Evolutionary conservation across 2,888 invertebrate species (phyloP), one percentile per base, ranked within the genome.

Genomic region (Ethmia dodecea): DNA sequence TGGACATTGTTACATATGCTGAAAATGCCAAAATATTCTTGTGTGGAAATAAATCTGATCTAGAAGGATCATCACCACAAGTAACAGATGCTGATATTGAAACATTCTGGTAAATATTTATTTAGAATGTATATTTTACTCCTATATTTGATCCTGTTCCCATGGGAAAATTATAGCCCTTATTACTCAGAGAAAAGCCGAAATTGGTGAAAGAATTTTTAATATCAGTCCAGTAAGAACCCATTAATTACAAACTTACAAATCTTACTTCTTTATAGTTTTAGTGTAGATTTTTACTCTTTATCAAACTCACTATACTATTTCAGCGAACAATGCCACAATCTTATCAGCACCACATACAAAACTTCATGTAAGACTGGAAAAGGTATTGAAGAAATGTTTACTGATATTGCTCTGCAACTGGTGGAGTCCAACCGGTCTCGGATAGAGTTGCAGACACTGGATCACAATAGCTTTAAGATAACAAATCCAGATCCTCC

Each of bases 1-100:
- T 98, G 33, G 97, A 98, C 65, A 95, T 97, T 60, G 96, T 97
- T 2, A 95, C 96, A 25, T 95, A 95, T 73, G 96, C 96, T 6
- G 97, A 97, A 72, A 97, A 95, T 77, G 97, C 97, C 3, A 96
- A 96, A 81, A 97, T 98, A 70, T 97, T 95, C 77, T 88, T 97
- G 10, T 97, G 97, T 77, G 97, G 97, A 31, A 97, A 97, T 69
- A 97, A 97, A 79, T 90, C 91, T 31, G 97, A 97, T 74, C 78
- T 95, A 33, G 93, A 93, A 58, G 90, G 90, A 8, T 75, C 84
- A 13, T 89, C 89, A 33, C 92, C 93, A 1, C 93, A 94, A 76
- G 93, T 97, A 5, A 93, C 92, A 10, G 95, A 96, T 66, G 89
- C 91, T 37, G 96, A 97, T 70, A 94, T 97, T 75, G 95, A 96